Evolutionary conservation across 2,113 vertebrate genomes (phyloP), one percentile per base, ranked within the genome.

Genomic region (Serinus canaria): DNA sequence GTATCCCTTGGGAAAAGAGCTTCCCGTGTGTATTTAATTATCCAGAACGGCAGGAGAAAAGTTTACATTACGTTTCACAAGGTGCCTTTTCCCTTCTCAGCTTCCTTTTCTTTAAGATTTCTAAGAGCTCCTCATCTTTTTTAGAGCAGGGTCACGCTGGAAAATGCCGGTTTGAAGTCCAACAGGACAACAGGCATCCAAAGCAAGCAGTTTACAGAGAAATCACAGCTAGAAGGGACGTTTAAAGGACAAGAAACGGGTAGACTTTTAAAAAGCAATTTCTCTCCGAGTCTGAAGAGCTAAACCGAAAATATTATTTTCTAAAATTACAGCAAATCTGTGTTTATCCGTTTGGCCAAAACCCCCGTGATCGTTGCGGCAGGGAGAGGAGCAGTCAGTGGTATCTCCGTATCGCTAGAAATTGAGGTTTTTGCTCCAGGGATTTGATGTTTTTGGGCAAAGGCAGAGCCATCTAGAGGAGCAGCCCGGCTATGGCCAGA

Each of bases 381-480:
- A 74, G 60, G 84, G 47, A 89, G 85, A 81, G 21, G 31, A 77
- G 74, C 77, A 52, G 28, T 30, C 73, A 7, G 28, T 8, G 58
- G 10, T 13, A 12, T 58, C 31, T 5, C 87, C 5, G 64, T n/a
- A 63, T 85, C 9, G 21, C 72, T 94, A 11, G 13, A 39, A 89
- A 73, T 30, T 41, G 23, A 10, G 17, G 49, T n/a, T 90, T 85
- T 79, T 92, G 13, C 69, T 88, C 39, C 5, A 0, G 11, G 43
- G 73, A 72, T 70, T 87, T 37, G 62, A 31, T 70, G 74, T 27
- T 85, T 90, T 93, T 81, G 95, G 87, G 89, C 95, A 97, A 96
- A 90, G 84, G 94, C 87, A 96, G 97, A 95, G 98, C 97, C 98
- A 96, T 91, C 98, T 98, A 97, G 97, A 59, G 98, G 92, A 86